Percentiles rank a stretch among this genome's conserved stretches.
phyloP scores from a whole-genome alignment of 2,113 vertebrate species.

The Narcine bancroftii region DNA sequence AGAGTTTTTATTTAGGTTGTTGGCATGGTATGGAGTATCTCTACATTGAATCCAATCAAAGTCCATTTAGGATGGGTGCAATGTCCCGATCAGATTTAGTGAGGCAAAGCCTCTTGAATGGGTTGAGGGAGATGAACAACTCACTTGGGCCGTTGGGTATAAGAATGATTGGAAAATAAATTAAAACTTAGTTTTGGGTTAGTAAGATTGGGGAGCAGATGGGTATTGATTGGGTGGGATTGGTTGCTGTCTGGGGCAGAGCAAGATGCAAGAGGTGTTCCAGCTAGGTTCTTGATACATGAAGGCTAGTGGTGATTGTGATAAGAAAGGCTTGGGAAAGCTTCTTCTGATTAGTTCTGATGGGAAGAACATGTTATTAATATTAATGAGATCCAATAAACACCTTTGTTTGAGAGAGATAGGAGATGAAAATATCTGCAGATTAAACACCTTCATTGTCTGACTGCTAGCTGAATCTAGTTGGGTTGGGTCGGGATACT shows the following conservation, averaged over 20 bases:
- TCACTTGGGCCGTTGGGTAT: background rate
- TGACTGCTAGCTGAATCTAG: background rate
- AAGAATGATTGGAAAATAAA: background rate
- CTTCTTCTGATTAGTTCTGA: background rate
- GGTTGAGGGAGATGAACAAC: background rate
- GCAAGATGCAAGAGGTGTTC: background rate
- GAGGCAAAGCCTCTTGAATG: background rate
- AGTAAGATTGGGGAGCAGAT: background rate
- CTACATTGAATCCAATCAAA: too few relatives aligned
- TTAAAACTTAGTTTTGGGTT: background rate
- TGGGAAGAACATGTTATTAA: background rate
- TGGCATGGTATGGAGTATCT: too few relatives aligned
- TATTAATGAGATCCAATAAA: background rate
- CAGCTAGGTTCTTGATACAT: background rate
- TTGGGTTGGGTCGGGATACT: background rate
- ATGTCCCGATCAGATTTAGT: background rate
- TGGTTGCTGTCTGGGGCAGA: too few relatives aligned
- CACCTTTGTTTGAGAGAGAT: background rate
- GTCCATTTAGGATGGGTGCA: too few relatives aligned
- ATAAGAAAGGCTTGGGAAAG: background rate
- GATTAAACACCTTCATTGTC: background rate
- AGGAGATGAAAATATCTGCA: background rate
- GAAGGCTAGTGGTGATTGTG: background rate
- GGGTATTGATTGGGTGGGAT: too few relatives aligned
- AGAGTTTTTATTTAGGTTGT: too few relatives aligned